Conservation (phyloP, 2,797 vertebrate species). For the Enteromius thamalakanensis region DNA sequence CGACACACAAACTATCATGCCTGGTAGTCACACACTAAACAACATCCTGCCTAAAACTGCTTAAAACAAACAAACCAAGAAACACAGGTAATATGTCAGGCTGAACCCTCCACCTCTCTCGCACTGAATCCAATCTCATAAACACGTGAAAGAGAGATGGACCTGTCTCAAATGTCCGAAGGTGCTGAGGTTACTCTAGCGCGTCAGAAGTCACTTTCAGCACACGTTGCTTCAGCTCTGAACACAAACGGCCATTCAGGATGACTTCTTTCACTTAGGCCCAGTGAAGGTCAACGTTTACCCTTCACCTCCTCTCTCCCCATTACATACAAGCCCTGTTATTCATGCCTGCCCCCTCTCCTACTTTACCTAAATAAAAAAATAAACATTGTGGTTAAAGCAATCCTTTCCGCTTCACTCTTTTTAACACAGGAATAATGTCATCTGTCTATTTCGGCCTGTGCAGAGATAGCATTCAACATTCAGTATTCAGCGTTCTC, state of each 20-base stretch:
- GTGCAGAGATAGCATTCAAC: constrained; percentile 77
- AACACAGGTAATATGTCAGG: background rate
- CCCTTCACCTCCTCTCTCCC: constrained; percentile 44
- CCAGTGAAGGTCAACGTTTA: constrained; percentile 47
- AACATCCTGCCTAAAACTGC: background rate
- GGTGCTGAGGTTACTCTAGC: constrained; percentile 52
- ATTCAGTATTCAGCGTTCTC: constrained; percentile 60
- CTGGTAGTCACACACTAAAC: constrained; percentile 13
- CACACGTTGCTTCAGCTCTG: constrained; percentile 27
- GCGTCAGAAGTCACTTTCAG: constrained; percentile 35
- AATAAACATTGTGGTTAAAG: constrained; percentile 65
- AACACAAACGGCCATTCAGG: constrained; percentile 56
- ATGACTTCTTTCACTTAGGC: constrained; percentile 44
- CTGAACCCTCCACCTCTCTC: background rate
- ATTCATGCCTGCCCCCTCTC: constrained; percentile 20
- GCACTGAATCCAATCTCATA: constrained; percentile 25
- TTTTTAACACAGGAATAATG: constrained; percentile 78
- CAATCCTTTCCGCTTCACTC: constrained; percentile 58
- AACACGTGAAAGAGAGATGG: constrained; percentile 19
- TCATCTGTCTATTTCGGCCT: constrained; percentile 80
- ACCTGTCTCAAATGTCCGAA: constrained; percentile 23
- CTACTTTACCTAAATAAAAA: constrained; percentile 60
- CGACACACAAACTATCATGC: constrained; percentile 7
- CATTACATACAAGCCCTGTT: constrained; percentile 39
- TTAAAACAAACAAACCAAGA: constrained; percentile 8